phyloP scores from a whole-genome alignment of 2,113 vertebrate genomes.

The Vulpes lagopus region DNA sequence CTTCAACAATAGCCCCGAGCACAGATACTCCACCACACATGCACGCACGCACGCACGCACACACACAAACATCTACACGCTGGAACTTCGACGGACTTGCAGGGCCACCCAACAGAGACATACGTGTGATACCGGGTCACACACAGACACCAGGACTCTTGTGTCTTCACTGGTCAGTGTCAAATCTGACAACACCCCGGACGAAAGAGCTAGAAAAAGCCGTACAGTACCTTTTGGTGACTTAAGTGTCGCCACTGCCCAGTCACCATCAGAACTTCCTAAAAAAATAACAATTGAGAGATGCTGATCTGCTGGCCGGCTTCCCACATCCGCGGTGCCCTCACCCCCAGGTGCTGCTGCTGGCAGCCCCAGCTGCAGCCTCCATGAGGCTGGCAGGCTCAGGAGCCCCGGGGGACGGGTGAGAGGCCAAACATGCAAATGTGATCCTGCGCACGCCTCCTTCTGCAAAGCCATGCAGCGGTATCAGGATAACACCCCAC shows the following conservation, averaged over 20 bases:
- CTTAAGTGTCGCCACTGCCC: slow-evolving; percentile 75
- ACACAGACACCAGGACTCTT: slow-evolving; percentile 50
- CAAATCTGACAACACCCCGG: slow-evolving; percentile 74
- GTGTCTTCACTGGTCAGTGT: background rate
- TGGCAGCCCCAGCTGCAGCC: background rate
- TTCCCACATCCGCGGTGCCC: accelerated
- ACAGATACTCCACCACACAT: background rate
- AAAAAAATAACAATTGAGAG: slow-evolving; percentile 77
- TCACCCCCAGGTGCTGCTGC: background rate
- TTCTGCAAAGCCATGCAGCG: background rate
- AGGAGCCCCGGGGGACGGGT: background rate
- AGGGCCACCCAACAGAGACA: slow-evolving; percentile 37
- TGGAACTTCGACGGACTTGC: slow-evolving; percentile 43
- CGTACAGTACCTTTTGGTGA: slow-evolving; percentile 76
- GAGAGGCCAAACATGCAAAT: background rate
- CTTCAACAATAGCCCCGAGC: background rate
- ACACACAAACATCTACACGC: slow-evolving; percentile 43
- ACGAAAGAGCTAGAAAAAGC: slow-evolving; percentile 50
- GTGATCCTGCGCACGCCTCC: background rate
- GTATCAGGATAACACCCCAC: background rate
- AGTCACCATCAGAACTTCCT: slow-evolving; percentile 78
- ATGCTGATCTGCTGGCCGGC: slow-evolving; percentile 43
- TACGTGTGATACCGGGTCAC: slow-evolving; percentile 1
- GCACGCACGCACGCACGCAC: background rate
- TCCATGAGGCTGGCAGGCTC: background rate